Evolutionary conservation across 1,140 invertebrate genomes (phyloP).

Genomic region (Hypsibius dujardini): DNA sequence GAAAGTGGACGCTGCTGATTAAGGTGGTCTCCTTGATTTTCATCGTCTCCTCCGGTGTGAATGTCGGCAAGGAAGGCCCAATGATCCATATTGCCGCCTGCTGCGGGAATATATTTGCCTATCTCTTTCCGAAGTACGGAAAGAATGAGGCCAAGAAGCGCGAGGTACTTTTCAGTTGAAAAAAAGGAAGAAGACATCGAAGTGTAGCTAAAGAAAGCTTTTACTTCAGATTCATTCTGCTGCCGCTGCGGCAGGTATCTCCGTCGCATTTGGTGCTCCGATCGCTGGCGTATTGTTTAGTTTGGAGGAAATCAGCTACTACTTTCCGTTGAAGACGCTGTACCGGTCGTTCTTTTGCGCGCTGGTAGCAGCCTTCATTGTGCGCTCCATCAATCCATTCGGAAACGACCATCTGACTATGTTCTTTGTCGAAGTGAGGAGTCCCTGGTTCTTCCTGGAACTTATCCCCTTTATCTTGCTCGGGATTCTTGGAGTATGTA

Average conservation of each 20-base stretch:
- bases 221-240: conserved; percentile 66
- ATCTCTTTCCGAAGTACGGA: conserved; percentile 97
- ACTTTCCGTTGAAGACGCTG: conserved; percentile 94
- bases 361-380: conserved; percentile 85
- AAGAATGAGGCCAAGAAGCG: conserved; percentile 97
- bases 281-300: conserved; percentile 93
- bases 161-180: conserved; percentile 39
- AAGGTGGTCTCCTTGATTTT: conserved; percentile 55
- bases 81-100: conserved; percentile 91
- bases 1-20: conserved; percentile 96
- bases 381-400: conserved; percentile 94
- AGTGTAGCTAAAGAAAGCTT: conserved; percentile 2
- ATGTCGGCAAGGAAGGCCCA: conserved; percentile 94
- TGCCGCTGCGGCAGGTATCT: conserved; percentile 92
- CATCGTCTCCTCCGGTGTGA: conserved; percentile 72
- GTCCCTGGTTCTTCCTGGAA: conserved; percentile 97
- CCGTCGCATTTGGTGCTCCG: conserved; percentile 95
- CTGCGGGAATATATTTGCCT: conserved; percentile 83
- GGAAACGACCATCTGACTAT: conserved; percentile 95
- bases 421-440: conserved; percentile 96
- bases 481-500: conserved; percentile 80
- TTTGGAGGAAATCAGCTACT: conserved; percentile 98
- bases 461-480: conserved; percentile 85
- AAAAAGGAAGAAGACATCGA: background rate
- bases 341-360: conserved; percentile 99